Base-by-base conservation (phyloP, 2,113 vertebrate genomes). In the Hiodon alosoides region DNA sequence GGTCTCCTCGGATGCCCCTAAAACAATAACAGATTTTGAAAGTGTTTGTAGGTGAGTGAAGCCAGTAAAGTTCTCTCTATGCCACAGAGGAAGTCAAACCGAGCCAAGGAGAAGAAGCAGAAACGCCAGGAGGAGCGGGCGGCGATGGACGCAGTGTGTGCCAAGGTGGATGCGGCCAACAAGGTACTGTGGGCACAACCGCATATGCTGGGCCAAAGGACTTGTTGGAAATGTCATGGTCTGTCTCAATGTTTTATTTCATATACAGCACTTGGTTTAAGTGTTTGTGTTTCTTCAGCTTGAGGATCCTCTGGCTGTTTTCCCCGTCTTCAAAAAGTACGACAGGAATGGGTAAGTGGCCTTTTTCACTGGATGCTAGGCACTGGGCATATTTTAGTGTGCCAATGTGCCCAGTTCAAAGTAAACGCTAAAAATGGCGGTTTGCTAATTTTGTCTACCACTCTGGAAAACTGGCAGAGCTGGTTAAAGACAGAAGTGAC, bases 41-140 rank as follows among this genome's bases (percentile, higher is more conserved):
- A 31, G 31, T 31, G 31, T 31, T 31, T 31, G 31, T 31, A 31
- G 31, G 31, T 31, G 31, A 31, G 31, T 31, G 31, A 31, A 31
- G 31, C 31, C 31, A 31, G 73, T 82, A 46, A 64, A 14, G 2
- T 2, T 13, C 13, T 66, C 5, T 31, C 4, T 76, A 2, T 71
- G n/a, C 4, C 78, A n/a, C 86, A 97, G 95, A 94, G 95, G 73
- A 98, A 98, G 77, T 97, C 95, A 0, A 95, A 93, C 85, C 89
- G 88, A 86, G 95, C 93, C 2, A 98, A 96, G 83, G 95, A 96
- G 85, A 98, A 98, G 92, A 96, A 98, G 82, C 94, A 95, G 74
- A 93, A 93, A 76, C 90, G 95, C 3, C 76, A 92, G 83, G 96
- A 96, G 85, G 95, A 98, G 82, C 89, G 94, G 47, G 96, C 95